phyloP scores from a whole-genome alignment of 2,888 invertebrate genomes.

The Griposia aprilina region DNA sequence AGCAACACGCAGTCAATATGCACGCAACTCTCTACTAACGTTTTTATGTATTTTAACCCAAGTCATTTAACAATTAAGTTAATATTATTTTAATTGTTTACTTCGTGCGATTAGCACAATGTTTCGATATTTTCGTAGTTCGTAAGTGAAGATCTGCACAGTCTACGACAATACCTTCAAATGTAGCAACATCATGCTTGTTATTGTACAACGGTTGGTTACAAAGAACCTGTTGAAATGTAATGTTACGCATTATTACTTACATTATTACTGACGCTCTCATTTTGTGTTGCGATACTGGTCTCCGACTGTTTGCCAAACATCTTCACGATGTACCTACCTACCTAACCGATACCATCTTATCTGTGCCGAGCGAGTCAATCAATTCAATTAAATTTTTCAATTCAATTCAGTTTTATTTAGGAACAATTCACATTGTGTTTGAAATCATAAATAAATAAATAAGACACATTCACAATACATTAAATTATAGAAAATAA shows the following conservation, averaged over 20 bases:
- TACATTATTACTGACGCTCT: constrained; percentile 6
- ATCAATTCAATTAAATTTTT: no score
- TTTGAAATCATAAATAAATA: no score
- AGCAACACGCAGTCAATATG: neutral
- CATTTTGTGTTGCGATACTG: neutral
- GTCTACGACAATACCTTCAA: neutral
- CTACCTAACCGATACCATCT: neutral
- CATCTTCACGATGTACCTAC: neutral
- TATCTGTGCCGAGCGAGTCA: neutral
- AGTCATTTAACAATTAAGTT: neutral
- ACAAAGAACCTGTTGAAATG: constrained; percentile 1
- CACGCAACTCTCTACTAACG: neutral
- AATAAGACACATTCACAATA: no score
- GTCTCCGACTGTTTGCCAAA: neutral
- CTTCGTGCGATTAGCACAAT: neutral
- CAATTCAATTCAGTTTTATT: no score
- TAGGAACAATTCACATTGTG: no score
- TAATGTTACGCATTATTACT: constrained; percentile 20
- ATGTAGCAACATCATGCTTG: constrained; percentile 25
- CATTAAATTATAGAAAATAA: no score
- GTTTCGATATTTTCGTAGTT: constrained; percentile 3
- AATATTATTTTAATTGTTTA: constrained; percentile 2
- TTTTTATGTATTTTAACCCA: neutral
- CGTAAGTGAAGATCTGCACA: constrained; percentile 6
- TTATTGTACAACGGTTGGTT: constrained; percentile 19